Base-by-base conservation (phyloP, 2,113 vertebrate genomes). In the Nannobrachium achirus region DNA sequence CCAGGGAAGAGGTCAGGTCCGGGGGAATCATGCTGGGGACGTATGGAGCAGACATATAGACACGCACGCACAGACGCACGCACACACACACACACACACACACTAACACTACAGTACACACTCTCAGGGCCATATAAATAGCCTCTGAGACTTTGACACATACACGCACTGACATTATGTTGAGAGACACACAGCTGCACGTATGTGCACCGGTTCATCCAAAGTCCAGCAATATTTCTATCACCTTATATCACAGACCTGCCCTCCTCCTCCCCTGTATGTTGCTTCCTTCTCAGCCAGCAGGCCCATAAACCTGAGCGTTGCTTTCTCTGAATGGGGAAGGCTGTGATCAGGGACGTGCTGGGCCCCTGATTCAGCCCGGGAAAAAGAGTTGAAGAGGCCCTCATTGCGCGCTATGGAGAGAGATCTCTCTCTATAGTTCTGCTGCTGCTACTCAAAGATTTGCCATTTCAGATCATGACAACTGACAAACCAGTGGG, bases 1-100 rank as follows among this genome's bases (percentile, higher is more conserved):
- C 55, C 11, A 41, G 46, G 65, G 19, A 76, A 25, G 68, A 63
- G 77, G 63, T 82, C 68, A 56, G 64, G 63, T 75, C 46, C 71
- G 71, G 61, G 38, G 58, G 69, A 74, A 56, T 66, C 33, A 11
- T 50, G 56, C 67, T 38, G 4, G 18, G 18, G 48, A 57, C 71
- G 41, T 40, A 42, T 18, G 33, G 66, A 57, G 45, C n/a, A 50
- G 48, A 52, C 41, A 4, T 45, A 20, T 44, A 15, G 40, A 68
- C 25, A 63, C 38, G 13, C 38, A 41, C 56, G n/a, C 38, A 2
- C 14, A 10, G 39, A 56, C 41, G 19, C 8, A 42, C 16, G 50
- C 3, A 59, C 15, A 58, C 50, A 40, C 19, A 13, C 8, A 2
- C 44, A 48, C 45, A 38, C 16, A 48, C 44, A 14, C 42, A 14